phyloP scores from a whole-genome alignment of 2,797 vertebrate species.

The Prionace glauca region DNA sequence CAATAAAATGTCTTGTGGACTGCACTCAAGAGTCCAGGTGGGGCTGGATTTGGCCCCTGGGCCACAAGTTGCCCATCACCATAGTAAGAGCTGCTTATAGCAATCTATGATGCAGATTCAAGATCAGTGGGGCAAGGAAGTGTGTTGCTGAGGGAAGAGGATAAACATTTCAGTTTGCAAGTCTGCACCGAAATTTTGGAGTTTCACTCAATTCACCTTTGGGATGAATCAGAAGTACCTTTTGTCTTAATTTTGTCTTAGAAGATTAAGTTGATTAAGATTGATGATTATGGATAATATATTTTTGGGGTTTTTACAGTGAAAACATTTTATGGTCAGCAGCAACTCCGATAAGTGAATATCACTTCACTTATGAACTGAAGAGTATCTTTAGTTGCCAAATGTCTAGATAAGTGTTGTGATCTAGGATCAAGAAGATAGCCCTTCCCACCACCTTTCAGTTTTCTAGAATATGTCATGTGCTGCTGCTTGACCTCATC shows the following conservation, averaged over 20 bases:
- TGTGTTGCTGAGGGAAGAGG: not conserved
- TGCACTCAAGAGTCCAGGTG: too few species aligned
- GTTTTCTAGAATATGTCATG: not conserved
- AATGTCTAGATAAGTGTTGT: not conserved
- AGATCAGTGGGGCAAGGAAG: not conserved
- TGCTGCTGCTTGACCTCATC: not conserved
- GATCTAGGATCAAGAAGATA: not conserved
- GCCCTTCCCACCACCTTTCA: not conserved
- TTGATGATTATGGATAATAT: not conserved
- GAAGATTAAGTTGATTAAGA: not conserved
- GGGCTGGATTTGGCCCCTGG: too few species aligned
- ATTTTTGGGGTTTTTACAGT: not conserved
- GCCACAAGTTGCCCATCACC: too few species aligned
- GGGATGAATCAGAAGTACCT: not conserved
- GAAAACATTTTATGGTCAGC: not conserved
- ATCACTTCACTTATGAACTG: not conserved
- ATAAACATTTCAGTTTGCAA: not conserved
- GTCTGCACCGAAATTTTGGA: not conserved
- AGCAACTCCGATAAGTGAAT: not conserved
- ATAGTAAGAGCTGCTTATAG: too few species aligned
- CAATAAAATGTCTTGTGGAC: too few species aligned
- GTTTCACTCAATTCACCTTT: not conserved
- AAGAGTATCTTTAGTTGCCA: not conserved
- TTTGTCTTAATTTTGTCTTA: not conserved
- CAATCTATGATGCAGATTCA: too few species aligned